Percentiles rank a stretch among this genome's conserved stretches.
phyloP scores from a whole-genome alignment of 2,797 vertebrate species.

The Acanthornis magna region DNA sequence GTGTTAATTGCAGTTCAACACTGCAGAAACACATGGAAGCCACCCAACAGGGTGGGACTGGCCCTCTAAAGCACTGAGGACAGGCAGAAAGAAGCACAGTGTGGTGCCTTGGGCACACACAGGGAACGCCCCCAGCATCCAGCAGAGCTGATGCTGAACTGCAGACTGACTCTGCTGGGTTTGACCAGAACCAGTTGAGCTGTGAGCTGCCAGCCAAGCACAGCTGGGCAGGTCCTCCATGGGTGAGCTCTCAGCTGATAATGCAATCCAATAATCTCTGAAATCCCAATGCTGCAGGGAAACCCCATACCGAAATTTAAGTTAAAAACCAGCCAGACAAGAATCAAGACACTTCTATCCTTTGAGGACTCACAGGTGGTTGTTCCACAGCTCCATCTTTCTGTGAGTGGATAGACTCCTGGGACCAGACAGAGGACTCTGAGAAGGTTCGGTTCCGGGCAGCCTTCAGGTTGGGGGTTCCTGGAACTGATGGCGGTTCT shows the following conservation, averaged over 20 bases:
- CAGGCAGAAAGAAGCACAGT: neutral
- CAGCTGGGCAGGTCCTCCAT: neutral
- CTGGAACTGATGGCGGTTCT: constrained; percentile 54
- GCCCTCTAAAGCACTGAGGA: neutral
- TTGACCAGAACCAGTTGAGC: neutral
- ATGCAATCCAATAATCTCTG: neutral
- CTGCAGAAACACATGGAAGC: neutral
- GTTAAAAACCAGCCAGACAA: neutral
- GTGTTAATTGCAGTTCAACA: neutral
- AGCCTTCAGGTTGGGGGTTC: constrained; percentile 36
- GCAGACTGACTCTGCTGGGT: neutral
- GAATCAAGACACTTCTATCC: accelerated
- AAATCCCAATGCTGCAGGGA: neutral
- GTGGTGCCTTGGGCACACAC: accelerated
- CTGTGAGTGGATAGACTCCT: constrained; percentile 79
- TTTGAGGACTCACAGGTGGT: constrained; percentile 76
- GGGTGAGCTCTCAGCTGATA: neutral
- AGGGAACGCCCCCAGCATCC: neutral
- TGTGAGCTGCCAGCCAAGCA: neutral
- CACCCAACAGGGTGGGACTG: accelerated
- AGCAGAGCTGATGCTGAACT: neutral
- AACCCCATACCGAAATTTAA: neutral
- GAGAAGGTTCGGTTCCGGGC: constrained; percentile 84
- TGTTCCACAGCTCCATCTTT: constrained; percentile 81
- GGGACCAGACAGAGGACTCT: constrained; percentile 84